A percentile compares a stretch with the other conserved stretches of the same genome.
These are phyloP conservation scores for Luperina nickerlii DNA, from an alignment of 2,888 invertebrate genomes.

Conservation along the genomic window DNA sequence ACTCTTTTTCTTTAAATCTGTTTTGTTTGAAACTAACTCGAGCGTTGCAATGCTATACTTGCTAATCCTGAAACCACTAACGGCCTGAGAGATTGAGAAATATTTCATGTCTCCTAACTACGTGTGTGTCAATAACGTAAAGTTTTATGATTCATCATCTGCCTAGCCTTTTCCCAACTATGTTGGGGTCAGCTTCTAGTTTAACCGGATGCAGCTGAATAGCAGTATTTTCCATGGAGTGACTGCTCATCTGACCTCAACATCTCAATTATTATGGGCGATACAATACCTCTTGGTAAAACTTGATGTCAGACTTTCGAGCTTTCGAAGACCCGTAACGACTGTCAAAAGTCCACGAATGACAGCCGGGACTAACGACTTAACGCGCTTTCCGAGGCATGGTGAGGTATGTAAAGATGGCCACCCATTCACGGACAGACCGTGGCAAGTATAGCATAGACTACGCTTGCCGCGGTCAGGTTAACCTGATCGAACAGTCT, in stretches of 20 bases:
- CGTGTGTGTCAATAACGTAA: not conserved
- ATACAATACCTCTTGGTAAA: not conserved
- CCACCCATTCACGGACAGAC: not conserved
- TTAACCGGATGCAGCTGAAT: not conserved
- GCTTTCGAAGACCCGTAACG: not conserved
- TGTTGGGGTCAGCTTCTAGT: not conserved
- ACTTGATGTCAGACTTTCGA: not conserved
- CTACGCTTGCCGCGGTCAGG: too few species aligned
- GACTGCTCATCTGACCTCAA: not conserved
- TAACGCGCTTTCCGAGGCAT: not conserved
- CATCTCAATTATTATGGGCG: not conserved
- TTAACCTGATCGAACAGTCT: not conserved
- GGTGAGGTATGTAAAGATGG: not conserved
- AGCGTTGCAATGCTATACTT: not conserved
- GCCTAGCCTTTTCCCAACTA: not conserved
- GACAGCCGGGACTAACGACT: not conserved
- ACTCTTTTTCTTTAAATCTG: conserved; percentile 23
- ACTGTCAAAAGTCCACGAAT: not conserved
- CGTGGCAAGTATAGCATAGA: not conserved
- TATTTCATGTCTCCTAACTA: not conserved
- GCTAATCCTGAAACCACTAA: not conserved
- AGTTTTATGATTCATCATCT: not conserved
- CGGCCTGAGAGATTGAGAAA: not conserved
- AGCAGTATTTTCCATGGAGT: not conserved
- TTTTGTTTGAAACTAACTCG: conserved; percentile 11